Evolutionary conservation across 2,888 invertebrate species (phyloP).

Genomic region (Heliothis peltigera): DNA sequence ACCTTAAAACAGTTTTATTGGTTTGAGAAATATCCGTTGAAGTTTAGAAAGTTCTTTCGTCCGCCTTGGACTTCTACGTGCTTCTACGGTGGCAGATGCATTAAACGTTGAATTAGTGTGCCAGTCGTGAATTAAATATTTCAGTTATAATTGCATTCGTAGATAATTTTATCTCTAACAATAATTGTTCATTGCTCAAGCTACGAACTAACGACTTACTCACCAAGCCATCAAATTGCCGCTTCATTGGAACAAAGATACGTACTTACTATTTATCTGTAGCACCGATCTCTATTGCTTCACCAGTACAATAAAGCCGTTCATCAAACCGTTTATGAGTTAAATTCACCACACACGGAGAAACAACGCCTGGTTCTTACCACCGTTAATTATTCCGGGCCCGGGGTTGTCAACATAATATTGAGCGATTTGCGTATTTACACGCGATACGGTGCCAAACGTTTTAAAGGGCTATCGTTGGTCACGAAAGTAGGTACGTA

Average conservation of each 20-base stretch:
- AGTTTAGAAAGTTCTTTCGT: not conserved
- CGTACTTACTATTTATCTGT: conserved; percentile 9
- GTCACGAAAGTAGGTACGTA: conserved; percentile 42
- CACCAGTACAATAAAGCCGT: conserved; percentile 41
- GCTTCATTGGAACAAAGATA: conserved; percentile 13
- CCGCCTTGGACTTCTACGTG: too few relatives aligned
- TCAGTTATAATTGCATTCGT: not conserved
- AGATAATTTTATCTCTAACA: not conserved
- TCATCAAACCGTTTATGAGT: conserved; percentile 50
- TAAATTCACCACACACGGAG: conserved; percentile 36
- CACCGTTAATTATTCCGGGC: conserved; percentile 49
- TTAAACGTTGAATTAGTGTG: not conserved
- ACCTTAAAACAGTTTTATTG: not conserved
- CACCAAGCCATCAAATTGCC: conserved; percentile 21
- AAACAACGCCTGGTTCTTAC: conserved; percentile 49
- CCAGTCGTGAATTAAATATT: not conserved
- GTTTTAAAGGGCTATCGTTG: conserved; percentile 41
- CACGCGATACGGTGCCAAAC: conserved; percentile 49
- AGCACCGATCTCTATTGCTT: conserved; percentile 12
- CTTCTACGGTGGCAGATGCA: too few relatives aligned
- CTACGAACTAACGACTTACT: conserved; percentile 5
- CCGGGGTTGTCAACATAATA: conserved; percentile 50
- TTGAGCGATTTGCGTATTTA: conserved; percentile 54
- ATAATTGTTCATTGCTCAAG: not conserved
- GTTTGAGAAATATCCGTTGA: not conserved